Base-by-base conservation (phyloP, 2,888 invertebrate genomes). In the Leptopterna dolabrata region DNA sequence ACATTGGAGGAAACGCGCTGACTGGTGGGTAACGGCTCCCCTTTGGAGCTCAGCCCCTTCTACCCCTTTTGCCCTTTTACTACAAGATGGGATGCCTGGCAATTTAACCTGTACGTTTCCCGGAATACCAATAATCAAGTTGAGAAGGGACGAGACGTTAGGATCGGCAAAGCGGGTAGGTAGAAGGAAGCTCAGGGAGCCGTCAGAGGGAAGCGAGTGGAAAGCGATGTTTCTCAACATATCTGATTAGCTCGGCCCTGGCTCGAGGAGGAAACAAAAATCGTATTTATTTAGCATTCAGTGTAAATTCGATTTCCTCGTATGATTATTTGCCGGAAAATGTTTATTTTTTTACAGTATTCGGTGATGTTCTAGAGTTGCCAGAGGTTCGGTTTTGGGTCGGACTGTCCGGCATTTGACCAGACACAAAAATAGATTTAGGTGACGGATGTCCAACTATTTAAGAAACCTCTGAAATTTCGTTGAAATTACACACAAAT, bases 111-210 rank as follows among this genome's bases (percentile, higher is more conserved):
- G 81, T 36, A 81, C 81, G 47, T 63, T 41, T 30, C 29, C 51
- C 19, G 55, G 81, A 81, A 81, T 81, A 81, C 81, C 81, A 81
- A 81, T 81, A 81, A 81, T 81, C 81, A 55, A 55, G 55, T 81
- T 78, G 41, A 9, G 78, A 45, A 78, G 78, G 45, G 19, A 45
- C 45, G 19, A 2, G 76, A n/a, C 19, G 41, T 11, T 13, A n/a
- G 41, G 76, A 27, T 76, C 1, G 76, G 76, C n/a, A n/a, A n/a
- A 36, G 36, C 16, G 71, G 1, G 11, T 0, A 43, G 76, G 43
- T 16, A 43, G n/a, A n/a, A 43, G 76, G 41, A 76, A 41, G 76
- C 29, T 16, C 36, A 29, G 71, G n/a, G 71, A 29, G 71, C 29
- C 13, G 71, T n/a, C 11, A 24, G 29, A 16, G 19, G 76, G 24